These are phyloP conservation scores for Scolopax mira DNA, from an alignment of 2,113 vertebrate genomes.

Conservation along the genomic window DNA sequence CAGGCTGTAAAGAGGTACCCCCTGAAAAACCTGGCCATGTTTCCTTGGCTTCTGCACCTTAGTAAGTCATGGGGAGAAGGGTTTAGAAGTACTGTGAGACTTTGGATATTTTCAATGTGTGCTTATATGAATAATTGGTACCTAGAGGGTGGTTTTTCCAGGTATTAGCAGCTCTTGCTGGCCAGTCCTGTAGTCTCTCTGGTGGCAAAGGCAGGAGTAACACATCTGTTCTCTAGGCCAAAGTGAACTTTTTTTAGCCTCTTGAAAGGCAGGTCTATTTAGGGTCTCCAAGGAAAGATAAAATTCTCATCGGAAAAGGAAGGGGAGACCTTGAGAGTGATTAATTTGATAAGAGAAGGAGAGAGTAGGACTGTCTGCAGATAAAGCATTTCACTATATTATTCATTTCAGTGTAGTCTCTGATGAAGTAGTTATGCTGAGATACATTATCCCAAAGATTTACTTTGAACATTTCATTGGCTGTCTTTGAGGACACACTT, in stretches of 20 bases:
- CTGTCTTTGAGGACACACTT: neutral
- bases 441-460: neutral
- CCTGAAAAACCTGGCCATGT: neutral
- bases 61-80: neutral
- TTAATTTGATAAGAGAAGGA: neutral
- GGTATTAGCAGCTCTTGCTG: neutral
- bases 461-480: neutral
- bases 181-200: neutral
- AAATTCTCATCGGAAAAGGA: neutral
- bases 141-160: neutral
- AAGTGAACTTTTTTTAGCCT: neutral
- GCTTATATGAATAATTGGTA: neutral
- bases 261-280: neutral
- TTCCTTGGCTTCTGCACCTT: neutral
- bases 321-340: neutral
- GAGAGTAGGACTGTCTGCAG: neutral
- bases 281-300: neutral
- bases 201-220: neutral
- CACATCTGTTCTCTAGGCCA: neutral
- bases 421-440: neutral
- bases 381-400: neutral
- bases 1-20: neutral
- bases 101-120: neutral
- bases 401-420: neutral
- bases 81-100: neutral